Base-by-base conservation (phyloP, 1,140 invertebrate genomes). In the Aricia agestis region DNA sequence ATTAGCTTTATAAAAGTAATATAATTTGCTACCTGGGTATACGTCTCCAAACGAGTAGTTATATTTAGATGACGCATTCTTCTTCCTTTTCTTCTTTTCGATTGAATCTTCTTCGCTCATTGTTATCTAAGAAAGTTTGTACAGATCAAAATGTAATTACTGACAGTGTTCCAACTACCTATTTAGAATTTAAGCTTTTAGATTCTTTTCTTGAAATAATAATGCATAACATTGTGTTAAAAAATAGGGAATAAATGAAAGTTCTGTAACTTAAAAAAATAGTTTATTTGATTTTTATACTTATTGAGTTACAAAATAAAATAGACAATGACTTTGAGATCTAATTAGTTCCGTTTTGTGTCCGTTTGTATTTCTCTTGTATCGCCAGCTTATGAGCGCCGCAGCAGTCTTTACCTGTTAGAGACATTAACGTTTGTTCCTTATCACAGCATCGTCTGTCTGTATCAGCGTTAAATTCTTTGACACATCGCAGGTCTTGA, bases 221-320 rank as follows among this genome's bases (percentile, higher is more conserved):
- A 1, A 25, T 25, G 3, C 25, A 42, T 7, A 1, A 42, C 41
- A 6, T 63, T 7, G 10, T 63, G 11, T 25, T 17, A 65, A 66
- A 66, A 70, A 17, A 57, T 52, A n/a, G 57, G 1, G 41, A 32
- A 42, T 57, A 13, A 36, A 67, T 59, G 69, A 17, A 74, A 77
- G 25, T 25, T 25, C 78, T 69, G 68, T 52, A 78, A 77, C 78
- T 45, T 57, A 58, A 10, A 6, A 61, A 52, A 58, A 36, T 36
- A 36, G 42, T 80, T 72, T 83, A 78, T 72, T 78, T 76, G 73
- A 79, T 81, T 36, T 36, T 71, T 58, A 36, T 45, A 65, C 74
- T 71, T 80, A 74, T 31, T 76, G 81, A 84, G 86, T 89, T 89
- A 90, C 87, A 88, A 89, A 90, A 87, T 90, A 89, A 90, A 89